Evolutionary conservation across 1,140 invertebrate genomes (phyloP), one percentile per base, ranked within the genome.

Genomic region (Ceratitis capitata): DNA sequence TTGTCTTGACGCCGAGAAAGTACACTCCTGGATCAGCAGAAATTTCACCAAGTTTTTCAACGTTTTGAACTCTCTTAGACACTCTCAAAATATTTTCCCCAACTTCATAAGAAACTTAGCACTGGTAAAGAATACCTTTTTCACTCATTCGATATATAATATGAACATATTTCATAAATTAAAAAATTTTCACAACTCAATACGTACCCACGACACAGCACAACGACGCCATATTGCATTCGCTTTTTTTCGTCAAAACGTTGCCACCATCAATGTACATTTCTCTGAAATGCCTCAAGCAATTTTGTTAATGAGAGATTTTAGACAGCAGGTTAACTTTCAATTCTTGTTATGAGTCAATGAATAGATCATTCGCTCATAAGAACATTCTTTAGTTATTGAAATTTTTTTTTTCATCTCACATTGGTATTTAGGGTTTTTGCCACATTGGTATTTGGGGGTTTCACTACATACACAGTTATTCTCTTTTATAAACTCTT

Each of bases 221-320:
- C 96, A 96, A 96, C 96, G 95, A 96, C 96, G 96, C 96, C 96
- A 97, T 97, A 95, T 97, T 96, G 95, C 53, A 69, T 84, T 86
- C 53, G 58, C 58, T 84, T 84, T 23, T 23, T 47, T 78, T 78
- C 69, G 69, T 45, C 69, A 12, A 10, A 19, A 19, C n/a, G 69
- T 10, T 78, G 69, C 69, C 69, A 78, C 10, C n/a, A n/a, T n/a
- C n/a, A n/a, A n/a, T n/a, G n/a, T n/a, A n/a, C n/a, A n/a, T n/a
- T n/a, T n/a, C n/a, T n/a, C n/a, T n/a, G n/a, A n/a, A n/a, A n/a
- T n/a, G n/a, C n/a, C n/a, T n/a, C n/a, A n/a, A n/a, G n/a, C n/a
- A n/a, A n/a, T n/a, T n/a, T n/a, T n/a, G n/a, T n/a, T n/a, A n/a
- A n/a, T n/a, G n/a, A n/a, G n/a, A n/a, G n/a, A n/a, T n/a, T n/a